phyloP scores from a whole-genome alignment of 2,113 vertebrate genomes.

The Mus pahari region DNA sequence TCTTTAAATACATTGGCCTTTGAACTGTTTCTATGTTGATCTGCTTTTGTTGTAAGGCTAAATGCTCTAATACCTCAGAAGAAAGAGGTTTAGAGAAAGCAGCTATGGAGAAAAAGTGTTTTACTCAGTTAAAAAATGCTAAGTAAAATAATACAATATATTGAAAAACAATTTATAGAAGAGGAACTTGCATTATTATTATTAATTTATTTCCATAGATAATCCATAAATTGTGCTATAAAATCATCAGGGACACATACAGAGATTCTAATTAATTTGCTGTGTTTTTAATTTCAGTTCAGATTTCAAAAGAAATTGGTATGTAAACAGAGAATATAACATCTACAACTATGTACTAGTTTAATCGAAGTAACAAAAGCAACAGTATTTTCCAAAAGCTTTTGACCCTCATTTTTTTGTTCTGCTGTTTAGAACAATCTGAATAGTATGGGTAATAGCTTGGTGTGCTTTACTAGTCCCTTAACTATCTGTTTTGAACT shows the following conservation, averaged over 20 bases:
- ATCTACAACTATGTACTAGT: fast-evolving
- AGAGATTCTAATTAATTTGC: background rate
- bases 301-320: background rate
- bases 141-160: background rate
- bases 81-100: background rate
- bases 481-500: background rate
- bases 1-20: background rate
- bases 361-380: background rate
- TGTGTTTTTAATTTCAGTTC: background rate
- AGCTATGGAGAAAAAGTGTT: background rate
- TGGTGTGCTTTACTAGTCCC: background rate
- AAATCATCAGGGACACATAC: background rate
- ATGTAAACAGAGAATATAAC: background rate
- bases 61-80: background rate
- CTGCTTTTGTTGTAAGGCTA: background rate
- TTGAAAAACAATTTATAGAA: background rate
- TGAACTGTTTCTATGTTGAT: background rate
- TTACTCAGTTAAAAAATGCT: background rate
- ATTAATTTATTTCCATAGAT: background rate
- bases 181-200: background rate
- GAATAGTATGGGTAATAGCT: background rate
- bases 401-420: background rate
- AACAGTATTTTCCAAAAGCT: background rate
- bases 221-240: background rate
- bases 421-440: background rate